Evolutionary conservation across 2,797 vertebrate genomes (phyloP).

Genomic region (Gallinago solitaria): DNA sequence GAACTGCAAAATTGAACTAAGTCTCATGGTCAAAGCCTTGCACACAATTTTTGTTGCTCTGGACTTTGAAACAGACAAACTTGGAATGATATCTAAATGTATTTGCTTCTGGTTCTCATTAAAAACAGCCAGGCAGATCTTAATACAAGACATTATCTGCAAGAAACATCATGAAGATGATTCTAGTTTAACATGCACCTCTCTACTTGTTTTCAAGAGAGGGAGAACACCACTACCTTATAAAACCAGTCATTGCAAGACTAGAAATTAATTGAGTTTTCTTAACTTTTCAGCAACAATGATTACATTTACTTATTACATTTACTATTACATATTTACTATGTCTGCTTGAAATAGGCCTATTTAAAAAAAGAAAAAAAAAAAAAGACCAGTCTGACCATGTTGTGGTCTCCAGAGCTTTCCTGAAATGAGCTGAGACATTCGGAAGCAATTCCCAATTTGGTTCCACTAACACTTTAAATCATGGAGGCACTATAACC

Average conservation of each 20-base stretch:
- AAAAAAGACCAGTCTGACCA: background rate
- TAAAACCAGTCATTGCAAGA: background rate
- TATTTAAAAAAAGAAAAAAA: background rate
- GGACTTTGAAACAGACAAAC: background rate
- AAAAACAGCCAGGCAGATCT: background rate
- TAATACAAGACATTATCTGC: background rate
- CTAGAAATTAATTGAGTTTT: background rate
- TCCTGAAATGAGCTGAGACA: background rate
- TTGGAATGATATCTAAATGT: background rate
- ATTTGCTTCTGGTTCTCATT: background rate
- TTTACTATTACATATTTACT: background rate
- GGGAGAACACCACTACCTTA: background rate
- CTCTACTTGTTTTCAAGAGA: background rate
- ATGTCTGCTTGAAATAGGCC: fast-evolving
- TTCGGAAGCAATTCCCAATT: background rate
- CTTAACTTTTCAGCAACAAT: background rate
- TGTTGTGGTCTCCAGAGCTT: background rate
- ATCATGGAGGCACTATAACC: fast-evolving
- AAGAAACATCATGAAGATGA: background rate
- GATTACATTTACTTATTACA: background rate
- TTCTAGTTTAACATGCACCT: background rate
- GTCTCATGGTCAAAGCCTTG: background rate
- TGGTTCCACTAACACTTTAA: background rate
- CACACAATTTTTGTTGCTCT: background rate
- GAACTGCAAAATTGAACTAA: background rate